Evolutionary conservation across 2,888 invertebrate genomes (phyloP), one percentile per base, ranked within the genome.

Genomic region (Eupithecia inturbata): DNA sequence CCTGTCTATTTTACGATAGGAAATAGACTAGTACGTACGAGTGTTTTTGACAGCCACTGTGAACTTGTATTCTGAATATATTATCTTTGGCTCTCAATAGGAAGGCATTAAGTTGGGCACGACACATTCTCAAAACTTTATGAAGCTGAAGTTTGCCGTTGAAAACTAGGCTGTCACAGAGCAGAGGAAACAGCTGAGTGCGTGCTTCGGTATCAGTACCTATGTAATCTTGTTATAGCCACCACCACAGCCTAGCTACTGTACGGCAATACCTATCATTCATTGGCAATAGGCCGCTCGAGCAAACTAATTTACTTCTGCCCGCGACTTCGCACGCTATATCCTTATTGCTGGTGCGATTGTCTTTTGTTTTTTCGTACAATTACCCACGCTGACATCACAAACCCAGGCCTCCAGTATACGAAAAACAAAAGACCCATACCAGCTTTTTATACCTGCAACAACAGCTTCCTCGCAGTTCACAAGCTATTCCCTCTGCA

Each of bases 81-180:
- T 86, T 86, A 87, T 87, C 86, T 85, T 82, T 82, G 85, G 80
- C 81, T 85, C 82, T 82, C 85, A 85, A 87, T 87, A 83, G 83
- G 84, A 83, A 84, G 83, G 80, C 84, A 82, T 83, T 84, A 86
- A 87, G 82, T 88, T 87, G 78, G 84, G 83, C 81, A 80, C 81
- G 83, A 90, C 87, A 91, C 86, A 91, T 88, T 88, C 89, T 84
- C 84, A 83, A 87, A 89, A 88, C 85, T 91, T 88, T 79, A 74
- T 64, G 78, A 82, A 82, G 84, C 84, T 78, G 79, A 86, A 90
- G 86, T 89, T 87, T 76, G 78, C 80, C 81, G 80, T 82, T 75
- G 78, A 80, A 85, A 91, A 92, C 89, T 92, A 88, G 90, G 91
- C 87, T 92, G 91, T 91, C 87, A 87, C 39, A 71, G 71, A 31